Evolutionary conservation across 2,888 invertebrate genomes (phyloP), one percentile per base, ranked within the genome.

Genomic region (Hoplodrina blanda): DNA sequence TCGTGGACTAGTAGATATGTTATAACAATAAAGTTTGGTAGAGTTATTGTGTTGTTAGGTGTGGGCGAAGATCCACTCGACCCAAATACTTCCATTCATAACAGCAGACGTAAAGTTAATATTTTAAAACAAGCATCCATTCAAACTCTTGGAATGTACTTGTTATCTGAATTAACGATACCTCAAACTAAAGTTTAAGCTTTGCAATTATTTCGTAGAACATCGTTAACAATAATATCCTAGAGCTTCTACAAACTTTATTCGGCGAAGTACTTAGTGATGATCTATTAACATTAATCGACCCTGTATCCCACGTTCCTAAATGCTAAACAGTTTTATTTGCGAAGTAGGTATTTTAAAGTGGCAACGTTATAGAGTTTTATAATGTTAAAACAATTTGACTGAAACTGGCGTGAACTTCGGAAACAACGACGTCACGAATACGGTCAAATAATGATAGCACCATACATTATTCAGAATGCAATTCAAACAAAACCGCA

Each of bases 31-130:
- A 46, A 71, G n/a, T 78, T 50, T 19, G 11, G 17, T 37, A 7
- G 52, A 61, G 30, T 62, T 62, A 7, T 78, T 57, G 50, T 74
- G 62, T 78, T 73, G 20, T 25, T 33, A 30, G 15, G 41, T 44
- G 62, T 73, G 62, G 78, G 73, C 62, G 53, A 25, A 25, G 41
- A 49, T 60, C 15, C 46, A 49, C 76, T 17, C 44, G 19, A 46
- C 19, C n/a, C n/a, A 46, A 41, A 55, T 69, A 50, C 41, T 73
- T 61, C 19, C 61, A 71, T 72, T 71, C 61, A 17, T 19, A 78
- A 62, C 41, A 71, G 30, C 37, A 49, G 30, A 52, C 52, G 49
- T 53, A 72, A 62, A 71, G 57, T 78, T 73, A 57, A 73, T 74
- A 62, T 73, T 78, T 72, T 78, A 15, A 53, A 59, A 46, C 52